Evolutionary conservation across 2,888 invertebrate species (phyloP).

Genomic region (Ashinkailepas kermadecensis): DNA sequence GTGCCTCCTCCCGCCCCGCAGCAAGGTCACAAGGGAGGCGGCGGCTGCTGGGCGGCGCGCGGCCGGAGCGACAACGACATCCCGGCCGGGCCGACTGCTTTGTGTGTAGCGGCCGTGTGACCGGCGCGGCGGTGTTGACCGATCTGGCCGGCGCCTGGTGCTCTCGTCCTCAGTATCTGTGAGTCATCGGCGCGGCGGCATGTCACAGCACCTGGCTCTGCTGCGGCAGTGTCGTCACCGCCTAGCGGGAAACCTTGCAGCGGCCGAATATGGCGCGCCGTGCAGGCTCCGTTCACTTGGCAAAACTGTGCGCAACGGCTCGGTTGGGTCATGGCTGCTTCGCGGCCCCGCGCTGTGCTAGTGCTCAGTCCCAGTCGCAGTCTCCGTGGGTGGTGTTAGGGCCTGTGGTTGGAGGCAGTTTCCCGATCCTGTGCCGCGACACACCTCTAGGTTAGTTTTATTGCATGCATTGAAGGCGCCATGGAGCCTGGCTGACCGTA

Average conservation of each 20-base stretch:
- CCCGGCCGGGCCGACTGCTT: background rate
- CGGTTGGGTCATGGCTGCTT: too few relatives aligned
- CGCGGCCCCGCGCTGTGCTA: too few relatives aligned
- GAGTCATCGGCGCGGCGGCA: background rate
- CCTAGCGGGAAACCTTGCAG: background rate
- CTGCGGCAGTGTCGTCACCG: background rate
- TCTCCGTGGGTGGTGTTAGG: too few relatives aligned
- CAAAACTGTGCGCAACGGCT: background rate
- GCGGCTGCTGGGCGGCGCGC: background rate
- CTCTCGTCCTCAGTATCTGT: background rate
- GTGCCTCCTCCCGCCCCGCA: background rate
- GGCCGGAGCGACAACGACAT: background rate
- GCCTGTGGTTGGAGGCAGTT: background rate
- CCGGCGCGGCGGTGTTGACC: background rate
- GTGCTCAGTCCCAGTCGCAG: too few relatives aligned
- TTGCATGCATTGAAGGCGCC: too few relatives aligned
- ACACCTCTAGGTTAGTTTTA: too few relatives aligned
- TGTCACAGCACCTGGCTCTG: background rate
- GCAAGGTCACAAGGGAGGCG: background rate
- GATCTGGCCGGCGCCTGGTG: background rate
- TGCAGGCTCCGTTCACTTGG: slow-evolving; percentile 1
- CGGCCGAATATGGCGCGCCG: background rate
- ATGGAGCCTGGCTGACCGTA: too few relatives aligned
- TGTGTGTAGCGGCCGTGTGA: too few relatives aligned
- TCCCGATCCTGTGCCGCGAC: background rate